Evolutionary conservation across 2,797 vertebrate species (phyloP).

Genomic region (Lateolabrax maculatus): DNA sequence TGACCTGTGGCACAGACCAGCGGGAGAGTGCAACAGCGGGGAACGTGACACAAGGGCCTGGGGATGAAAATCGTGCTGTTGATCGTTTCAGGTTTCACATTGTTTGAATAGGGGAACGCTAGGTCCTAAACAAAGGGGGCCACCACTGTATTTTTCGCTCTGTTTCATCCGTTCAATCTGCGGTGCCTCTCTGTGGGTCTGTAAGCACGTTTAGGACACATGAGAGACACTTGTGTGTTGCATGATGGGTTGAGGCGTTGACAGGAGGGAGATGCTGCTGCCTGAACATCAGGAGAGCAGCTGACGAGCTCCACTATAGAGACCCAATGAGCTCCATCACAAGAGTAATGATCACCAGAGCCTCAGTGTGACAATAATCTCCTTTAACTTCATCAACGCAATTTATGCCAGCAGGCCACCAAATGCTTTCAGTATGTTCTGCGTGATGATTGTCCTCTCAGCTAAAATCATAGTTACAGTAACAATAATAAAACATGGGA

Average conservation of each 20-base stretch:
- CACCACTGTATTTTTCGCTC: neutral
- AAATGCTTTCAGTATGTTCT: conserved; percentile 77
- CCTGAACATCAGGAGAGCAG: conserved; percentile 70
- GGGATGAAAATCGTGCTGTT: conserved; percentile 8
- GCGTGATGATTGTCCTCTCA: conserved; percentile 66
- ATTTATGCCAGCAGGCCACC: conserved; percentile 76
- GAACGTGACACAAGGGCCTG: conserved; percentile 18
- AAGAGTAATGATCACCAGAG: conserved; percentile 79
- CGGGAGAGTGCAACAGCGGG: conserved; percentile 39
- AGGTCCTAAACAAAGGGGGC: neutral
- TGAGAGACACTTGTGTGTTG: conserved; percentile 40
- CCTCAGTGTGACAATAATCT: conserved; percentile 81
- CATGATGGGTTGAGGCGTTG: conserved; percentile 17
- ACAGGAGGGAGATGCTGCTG: conserved; percentile 31
- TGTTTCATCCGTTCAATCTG: conserved; percentile 19
- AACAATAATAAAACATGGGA: conserved; percentile 75
- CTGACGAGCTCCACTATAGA: conserved; percentile 57
- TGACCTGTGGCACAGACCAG: conserved; percentile 70
- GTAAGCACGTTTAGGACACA: conserved; percentile 36
- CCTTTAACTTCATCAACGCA: conserved; percentile 82
- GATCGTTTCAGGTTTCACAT: conserved; percentile 12
- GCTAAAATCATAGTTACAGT: conserved; percentile 80
- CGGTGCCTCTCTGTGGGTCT: conserved; percentile 23
- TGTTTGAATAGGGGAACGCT: conserved; percentile 9
- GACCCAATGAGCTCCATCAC: conserved; percentile 62